Evolutionary conservation across 37 sponge, comb jelly and placozoan genomes (phyloP).

Genomic region (Halisarca cf. caerulea): DNA sequence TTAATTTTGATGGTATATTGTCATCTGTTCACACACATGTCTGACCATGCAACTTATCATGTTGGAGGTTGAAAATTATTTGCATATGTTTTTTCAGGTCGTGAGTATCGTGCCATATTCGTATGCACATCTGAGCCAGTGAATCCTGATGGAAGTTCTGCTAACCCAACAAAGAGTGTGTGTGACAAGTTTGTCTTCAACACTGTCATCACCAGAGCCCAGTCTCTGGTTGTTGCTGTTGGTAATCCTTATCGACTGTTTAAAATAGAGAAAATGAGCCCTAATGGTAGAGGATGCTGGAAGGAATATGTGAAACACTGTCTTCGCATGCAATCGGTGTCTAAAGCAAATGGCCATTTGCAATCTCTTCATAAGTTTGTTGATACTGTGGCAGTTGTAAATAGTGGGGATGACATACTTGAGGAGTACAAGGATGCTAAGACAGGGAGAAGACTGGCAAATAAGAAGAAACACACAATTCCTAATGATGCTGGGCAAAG

Average conservation of each 20-base stretch:
- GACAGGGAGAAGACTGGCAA: too few species aligned
- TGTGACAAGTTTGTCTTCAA: constrained; percentile 50
- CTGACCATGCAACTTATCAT: too few species aligned
- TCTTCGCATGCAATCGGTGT: neutral
- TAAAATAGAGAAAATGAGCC: constrained; percentile 4
- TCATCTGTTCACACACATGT: too few species aligned
- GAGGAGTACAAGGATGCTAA: too few species aligned
- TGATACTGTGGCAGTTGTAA: too few species aligned
- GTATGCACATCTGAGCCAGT: constrained; percentile 34
- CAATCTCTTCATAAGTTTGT: too few species aligned
- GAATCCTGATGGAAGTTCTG: neutral
- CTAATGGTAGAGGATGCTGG: constrained; percentile 19
- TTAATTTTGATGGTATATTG: too few species aligned
- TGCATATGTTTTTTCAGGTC: neutral
- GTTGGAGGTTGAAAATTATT: too few species aligned
- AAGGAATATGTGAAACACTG: constrained; percentile 9
- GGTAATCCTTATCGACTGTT: constrained; percentile 58
- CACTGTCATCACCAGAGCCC: constrained; percentile 61
- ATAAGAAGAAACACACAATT: too few species aligned
- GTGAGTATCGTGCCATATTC: constrained; percentile 24
- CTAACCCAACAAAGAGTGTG: constrained; percentile 48
- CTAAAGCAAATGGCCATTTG: too few species aligned
- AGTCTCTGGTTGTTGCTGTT: constrained; percentile 52
- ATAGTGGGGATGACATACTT: too few species aligned
- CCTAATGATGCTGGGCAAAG: too few species aligned